A percentile compares a stretch with the other conserved stretches of the same genome.
Evolutionary conservation across 2,797 vertebrate species (phyloP).

Genomic region (Streptopelia turtur): DNA sequence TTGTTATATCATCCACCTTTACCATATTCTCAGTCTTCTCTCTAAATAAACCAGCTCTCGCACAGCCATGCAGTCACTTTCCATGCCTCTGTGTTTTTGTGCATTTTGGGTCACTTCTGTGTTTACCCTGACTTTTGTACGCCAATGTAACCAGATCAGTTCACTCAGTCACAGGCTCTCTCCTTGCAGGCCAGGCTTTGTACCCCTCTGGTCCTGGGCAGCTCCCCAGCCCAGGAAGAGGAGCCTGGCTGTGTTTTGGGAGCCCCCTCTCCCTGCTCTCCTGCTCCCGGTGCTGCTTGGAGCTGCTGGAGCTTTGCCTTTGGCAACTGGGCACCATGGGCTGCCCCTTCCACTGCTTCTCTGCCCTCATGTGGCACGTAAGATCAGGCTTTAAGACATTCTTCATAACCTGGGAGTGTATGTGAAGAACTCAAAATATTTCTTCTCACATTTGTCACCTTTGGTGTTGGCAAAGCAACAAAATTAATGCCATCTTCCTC

Average conservation of each 20-base stretch:
- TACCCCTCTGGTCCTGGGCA: background rate
- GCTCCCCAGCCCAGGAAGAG: background rate
- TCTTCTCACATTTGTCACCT: background rate
- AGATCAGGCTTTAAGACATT: background rate
- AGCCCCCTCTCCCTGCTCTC: background rate
- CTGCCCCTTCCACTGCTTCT: background rate
- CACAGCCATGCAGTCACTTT: background rate
- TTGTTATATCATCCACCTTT: background rate
- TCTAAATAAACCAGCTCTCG: background rate
- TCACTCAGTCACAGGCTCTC: background rate
- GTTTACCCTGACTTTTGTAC: background rate
- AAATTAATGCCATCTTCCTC: background rate
- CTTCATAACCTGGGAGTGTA: background rate
- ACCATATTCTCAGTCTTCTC: background rate
- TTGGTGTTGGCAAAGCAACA: background rate
- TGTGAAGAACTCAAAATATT: background rate
- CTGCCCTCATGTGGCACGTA: rapidly evolving
- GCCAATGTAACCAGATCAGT: background rate
- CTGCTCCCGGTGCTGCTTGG: background rate
- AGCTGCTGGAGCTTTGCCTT: background rate
- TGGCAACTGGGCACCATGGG: rapidly evolving
- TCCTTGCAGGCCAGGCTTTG: background rate
- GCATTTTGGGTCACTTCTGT: background rate
- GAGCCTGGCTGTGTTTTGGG: rapidly evolving
- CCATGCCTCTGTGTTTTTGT: background rate